Evolutionary conservation across 2,888 invertebrate genomes (phyloP).

Genomic region (Oligia latruncula): DNA sequence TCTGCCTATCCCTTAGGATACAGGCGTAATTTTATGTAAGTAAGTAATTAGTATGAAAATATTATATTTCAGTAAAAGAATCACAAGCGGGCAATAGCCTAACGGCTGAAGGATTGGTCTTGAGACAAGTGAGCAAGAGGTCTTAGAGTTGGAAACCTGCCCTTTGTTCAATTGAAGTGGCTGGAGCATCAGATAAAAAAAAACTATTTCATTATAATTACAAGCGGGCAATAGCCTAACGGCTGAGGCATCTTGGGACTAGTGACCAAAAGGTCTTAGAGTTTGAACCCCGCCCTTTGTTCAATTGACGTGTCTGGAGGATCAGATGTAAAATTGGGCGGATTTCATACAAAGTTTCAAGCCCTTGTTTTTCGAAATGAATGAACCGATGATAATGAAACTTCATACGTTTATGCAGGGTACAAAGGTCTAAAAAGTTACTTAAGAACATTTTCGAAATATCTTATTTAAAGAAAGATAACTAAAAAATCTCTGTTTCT

Average conservation of each 20-base stretch:
- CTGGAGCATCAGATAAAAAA: not conserved
- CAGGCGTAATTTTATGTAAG: not conserved
- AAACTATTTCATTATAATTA: not conserved
- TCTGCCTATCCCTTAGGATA: not conserved
- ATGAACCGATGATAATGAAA: no score
- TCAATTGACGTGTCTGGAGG: not conserved
- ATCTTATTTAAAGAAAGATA: no score
- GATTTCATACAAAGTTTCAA: no score
- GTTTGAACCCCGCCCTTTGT: not conserved
- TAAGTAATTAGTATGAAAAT: not conserved
- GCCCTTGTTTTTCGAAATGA: no score
- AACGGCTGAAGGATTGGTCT: no score
- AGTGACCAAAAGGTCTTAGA: not conserved
- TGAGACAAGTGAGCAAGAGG: no score
- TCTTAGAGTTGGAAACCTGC: not conserved
- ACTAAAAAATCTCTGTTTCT: no score
- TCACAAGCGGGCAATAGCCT: not conserved
- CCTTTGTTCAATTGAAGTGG: no score
- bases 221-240: no score
- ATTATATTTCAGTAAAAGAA: not conserved
- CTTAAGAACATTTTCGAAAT: no score
- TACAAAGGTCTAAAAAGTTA: no score
- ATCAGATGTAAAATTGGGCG: not conserved
- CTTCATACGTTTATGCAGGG: no score
- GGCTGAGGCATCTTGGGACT: not conserved